Evolutionary conservation across 1,140 invertebrate species (phyloP), one percentile per base, ranked within the genome.

Genomic region (Brachionus plicatilis): DNA sequence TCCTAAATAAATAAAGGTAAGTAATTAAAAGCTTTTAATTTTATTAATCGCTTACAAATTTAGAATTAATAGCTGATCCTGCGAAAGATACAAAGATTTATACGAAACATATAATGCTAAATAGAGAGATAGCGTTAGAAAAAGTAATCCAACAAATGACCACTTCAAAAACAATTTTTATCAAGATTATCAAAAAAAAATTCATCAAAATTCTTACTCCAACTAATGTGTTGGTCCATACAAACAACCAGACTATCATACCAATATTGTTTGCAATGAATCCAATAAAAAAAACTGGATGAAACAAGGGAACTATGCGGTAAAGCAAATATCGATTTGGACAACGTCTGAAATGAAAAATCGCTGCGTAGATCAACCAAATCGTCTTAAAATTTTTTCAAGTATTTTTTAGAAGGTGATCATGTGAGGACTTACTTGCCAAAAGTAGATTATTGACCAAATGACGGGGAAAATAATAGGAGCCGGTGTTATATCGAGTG

Each of bases 221-320:
- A 86, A 86, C 45, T 53, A 87, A 82, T 68, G 86, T 80, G 60
- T 88, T 65, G 5, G 79, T 87, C 83, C 86, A 88, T 0, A 88
- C 50, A 68, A 89, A 79, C 37, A 89, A 65, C 88, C 88, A 89
- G 11, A 85, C 84, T 66, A 88, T 85, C 75, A 88, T 88, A 12
- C 86, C 65, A 4, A 72, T 41, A 33, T 86, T 80, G 68, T 87
- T 87, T 11, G 87, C 1, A 6, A 86, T 82, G 50, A 87, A 88
- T 20, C 72, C 60, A 2, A 86, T 47, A 70, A 87, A 87, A 47
- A 87, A 85, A 6, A 85, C 29, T 2, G 83, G 43, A 3, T 87
- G 85, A 20, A 88, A 83, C 14, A 88, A 20, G 1, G 56, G 76
- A 9, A 87, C 86, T 37, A 85, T 85, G 9, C 60, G 65, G 37